Evolutionary conservation across 2,888 invertebrate genomes (phyloP).

Genomic region (Lamellibrachia satsuma): DNA sequence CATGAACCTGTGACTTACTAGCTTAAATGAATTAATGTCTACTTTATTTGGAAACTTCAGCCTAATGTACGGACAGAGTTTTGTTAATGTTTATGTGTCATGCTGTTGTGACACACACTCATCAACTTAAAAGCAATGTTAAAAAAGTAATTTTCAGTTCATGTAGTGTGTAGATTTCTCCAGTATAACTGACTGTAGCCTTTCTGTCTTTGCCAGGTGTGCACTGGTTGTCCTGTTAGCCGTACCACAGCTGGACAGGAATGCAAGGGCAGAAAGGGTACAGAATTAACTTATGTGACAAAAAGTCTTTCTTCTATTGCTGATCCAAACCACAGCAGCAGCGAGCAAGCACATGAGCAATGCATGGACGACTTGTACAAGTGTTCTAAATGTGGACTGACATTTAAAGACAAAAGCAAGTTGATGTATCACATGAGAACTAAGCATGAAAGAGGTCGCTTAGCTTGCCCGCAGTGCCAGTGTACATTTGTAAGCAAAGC

Average conservation of each 20-base stretch:
- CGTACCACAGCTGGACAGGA: not conserved
- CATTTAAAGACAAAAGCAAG: not conserved
- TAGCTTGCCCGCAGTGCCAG: not conserved
- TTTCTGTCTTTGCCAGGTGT: not conserved
- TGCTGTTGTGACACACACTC: no score
- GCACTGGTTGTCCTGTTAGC: not conserved
- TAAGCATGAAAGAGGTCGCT: not conserved
- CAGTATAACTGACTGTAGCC: not conserved
- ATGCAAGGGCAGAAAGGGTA: not conserved
- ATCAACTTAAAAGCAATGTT: no score
- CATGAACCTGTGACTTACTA: no score
- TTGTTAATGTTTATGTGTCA: no score
- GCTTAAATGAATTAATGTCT: no score
- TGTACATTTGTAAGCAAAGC: not conserved
- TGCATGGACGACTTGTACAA: not conserved
- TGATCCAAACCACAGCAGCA: not conserved
- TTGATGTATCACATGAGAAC: not conserved
- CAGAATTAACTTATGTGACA: not conserved
- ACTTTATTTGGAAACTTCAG: no score
- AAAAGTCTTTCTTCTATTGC: not conserved
- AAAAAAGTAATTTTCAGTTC: no score
- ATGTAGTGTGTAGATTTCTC: not conserved
- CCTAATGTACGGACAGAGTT: no score
- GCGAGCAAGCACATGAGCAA: not conserved
- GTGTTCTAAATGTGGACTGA: not conserved